phyloP scores from a whole-genome alignment of 2,113 vertebrate genomes.

The Dicentrarchus labrax region DNA sequence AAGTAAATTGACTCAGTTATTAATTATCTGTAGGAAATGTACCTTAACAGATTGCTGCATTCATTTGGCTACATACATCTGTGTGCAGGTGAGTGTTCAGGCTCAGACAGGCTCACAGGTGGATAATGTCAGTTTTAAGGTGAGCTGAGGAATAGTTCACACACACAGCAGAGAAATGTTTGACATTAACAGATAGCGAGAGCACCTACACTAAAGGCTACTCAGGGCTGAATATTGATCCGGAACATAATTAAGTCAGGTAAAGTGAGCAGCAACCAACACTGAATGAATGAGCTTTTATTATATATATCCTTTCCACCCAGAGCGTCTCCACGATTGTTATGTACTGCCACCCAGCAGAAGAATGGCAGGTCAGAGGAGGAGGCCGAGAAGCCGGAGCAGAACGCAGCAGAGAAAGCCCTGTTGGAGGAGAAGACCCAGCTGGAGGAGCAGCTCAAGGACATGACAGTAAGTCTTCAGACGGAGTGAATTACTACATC shows the following conservation, averaged over 20 bases:
- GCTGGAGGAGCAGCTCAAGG: conserved; percentile 93
- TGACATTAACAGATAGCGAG: neutral
- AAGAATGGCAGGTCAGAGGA: conserved; percentile 90
- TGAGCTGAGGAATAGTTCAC: too few relatives aligned
- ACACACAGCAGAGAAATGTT: neutral
- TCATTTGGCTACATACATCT: too few relatives aligned
- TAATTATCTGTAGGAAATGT: too few relatives aligned
- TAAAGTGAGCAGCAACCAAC: neutral
- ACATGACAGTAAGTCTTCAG: conserved; percentile 87
- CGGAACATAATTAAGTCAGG: neutral
- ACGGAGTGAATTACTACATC: neutral
- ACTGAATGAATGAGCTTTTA: neutral
- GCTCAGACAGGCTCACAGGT: too few relatives aligned
- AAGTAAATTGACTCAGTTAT: neutral
- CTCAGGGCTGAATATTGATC: neutral
- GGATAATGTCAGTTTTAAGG: too few relatives aligned
- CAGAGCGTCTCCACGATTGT: conserved; percentile 82
- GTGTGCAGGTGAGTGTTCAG: too few relatives aligned
- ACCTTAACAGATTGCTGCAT: too few relatives aligned
- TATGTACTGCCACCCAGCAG: conserved; percentile 92
- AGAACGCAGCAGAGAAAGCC: conserved; percentile 80
- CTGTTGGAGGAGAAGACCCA: conserved; percentile 89
- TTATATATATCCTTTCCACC: neutral
- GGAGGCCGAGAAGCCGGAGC: conserved; percentile 86
- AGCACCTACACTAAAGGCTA: neutral